Evolutionary conservation across 2,113 vertebrate species (phyloP), one percentile per base, ranked within the genome.

Genomic region (Sceloporus undulatus): DNA sequence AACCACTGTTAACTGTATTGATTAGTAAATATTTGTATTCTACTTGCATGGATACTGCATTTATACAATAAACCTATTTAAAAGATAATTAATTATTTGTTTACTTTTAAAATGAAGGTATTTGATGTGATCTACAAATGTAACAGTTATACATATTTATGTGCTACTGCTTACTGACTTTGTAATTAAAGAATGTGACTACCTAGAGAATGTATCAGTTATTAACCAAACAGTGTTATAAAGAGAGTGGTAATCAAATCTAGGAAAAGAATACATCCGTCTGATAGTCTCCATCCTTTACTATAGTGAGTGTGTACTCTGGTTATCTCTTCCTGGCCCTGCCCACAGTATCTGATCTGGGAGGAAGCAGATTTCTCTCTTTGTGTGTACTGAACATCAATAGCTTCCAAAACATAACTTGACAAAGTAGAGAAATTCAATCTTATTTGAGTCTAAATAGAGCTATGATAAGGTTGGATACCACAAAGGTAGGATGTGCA

Each of bases 141-240:
- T 94, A 94, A 91, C 94, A 90, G 94, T 96, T 96, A 95, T 95
- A 92, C 90, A 88, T 95, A 96, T 96, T 97, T 95, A 96, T 96
- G 90, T 38, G 88, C 92, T 94, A 89, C 92, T 96, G 93, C 93
- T 93, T 94, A 93, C 93, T 95, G 95, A 97, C 95, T 94, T 94
- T 90, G 94, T 96, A 95, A 96, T 96, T 96, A 95, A 95, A 92
- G 94, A 94, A 94, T 94, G 93, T 95, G 95, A 95, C 95, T 97
- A 96, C 94, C 94, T 95, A 95, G 94, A 70, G 96, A 96, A 96
- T 95, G 92, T 92, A 96, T 95, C 95, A 95, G 93, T 95, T 87
- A 94, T 96, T 97, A 96, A 96, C 96, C 94, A 95, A 96, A 96
- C 92, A 91, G 92, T 82, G 85, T 91, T 87, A 94, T 94, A 95